Evolutionary conservation across 2,888 invertebrate genomes (phyloP), one percentile per base, ranked within the genome.

Genomic region (Oasisia sp.): DNA sequence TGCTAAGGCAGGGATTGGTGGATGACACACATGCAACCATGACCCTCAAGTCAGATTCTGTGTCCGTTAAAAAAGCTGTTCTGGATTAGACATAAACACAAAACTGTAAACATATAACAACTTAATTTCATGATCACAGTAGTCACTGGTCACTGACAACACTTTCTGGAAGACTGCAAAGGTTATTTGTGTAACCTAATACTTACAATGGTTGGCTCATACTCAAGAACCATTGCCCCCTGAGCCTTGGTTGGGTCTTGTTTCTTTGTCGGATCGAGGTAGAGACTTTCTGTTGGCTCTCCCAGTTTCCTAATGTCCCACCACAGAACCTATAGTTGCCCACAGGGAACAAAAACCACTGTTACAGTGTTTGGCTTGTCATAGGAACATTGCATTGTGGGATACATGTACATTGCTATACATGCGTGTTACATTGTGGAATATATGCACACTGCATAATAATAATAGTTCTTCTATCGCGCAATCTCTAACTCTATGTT

Each of bases 231-330:
- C 32, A 98, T 97, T 74, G 98, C 97, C 32, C 98, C 98, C 94
- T 97, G 97, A 0, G 98, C 98, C 92, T 97, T 97, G 1, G 97
- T 97, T 32, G 95, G 96, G 92, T 98, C 97, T 91, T 97, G 97
- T 95, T 97, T 97, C 93, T 97, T 97, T 14, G 98, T 97, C 32
- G 96, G 96, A 96, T 98, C 98, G 94, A 98, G 97, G 7, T 98
- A 97, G 50, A 98, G 96, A 32, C 97, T 97, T 95, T 98, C 98
- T 19, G 97, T 97, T 0, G 98, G 98, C 95, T 97, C 97, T 89
- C 97, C 97, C 91, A 98, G 95, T 95, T 98, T 98, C 92, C 98
- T 97, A 2, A 97, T 97, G 95, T 98, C 98, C 98, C 98, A 98
- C 97, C 98, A 98, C 94, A 97, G 95, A 93, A 97, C 97, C 94